Percentiles rank a stretch among this genome's conserved stretches.
Conservation (phyloP, 2,888 invertebrate genomes). For the Polymixis lichenea region DNA sequence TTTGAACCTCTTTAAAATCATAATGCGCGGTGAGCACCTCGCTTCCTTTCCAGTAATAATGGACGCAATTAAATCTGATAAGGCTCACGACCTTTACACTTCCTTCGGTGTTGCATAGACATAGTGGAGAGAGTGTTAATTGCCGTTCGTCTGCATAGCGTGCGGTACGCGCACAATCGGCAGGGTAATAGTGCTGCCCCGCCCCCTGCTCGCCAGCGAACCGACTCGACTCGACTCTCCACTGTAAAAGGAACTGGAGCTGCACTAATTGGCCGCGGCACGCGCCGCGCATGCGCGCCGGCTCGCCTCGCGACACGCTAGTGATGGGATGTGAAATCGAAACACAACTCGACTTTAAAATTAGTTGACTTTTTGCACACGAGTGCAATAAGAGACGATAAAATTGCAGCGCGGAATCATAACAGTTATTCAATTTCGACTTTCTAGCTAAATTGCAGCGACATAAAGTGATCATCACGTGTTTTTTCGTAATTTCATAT, state of each 20-base stretch:
- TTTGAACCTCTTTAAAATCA: constrained; percentile 85
- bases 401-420: constrained; percentile 76
- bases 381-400: constrained; percentile 75
- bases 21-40: constrained; percentile 83
- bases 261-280: constrained; percentile 89
- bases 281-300: constrained; percentile 86
- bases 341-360: constrained; percentile 83
- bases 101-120: constrained; percentile 77
- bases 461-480: constrained; percentile 66
- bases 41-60: constrained; percentile 86
- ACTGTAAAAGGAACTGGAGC: constrained; percentile 88
- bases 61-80: constrained; percentile 88
- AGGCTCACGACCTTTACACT: constrained; percentile 88
- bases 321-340: constrained; percentile 89
- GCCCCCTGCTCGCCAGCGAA: constrained; percentile 80
- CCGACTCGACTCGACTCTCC: constrained; percentile 84
- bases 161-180: constrained; percentile 73
- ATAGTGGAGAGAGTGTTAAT: constrained; percentile 82
- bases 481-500: constrained; percentile 67
- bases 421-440: constrained; percentile 79
- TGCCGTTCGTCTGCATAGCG: constrained; percentile 68
- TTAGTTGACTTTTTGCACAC: constrained; percentile 84
- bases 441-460: constrained; percentile 78
- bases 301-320: constrained; percentile 82
- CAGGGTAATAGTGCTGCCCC: constrained; percentile 78